Base-by-base conservation (phyloP, 2,888 invertebrate genomes). In the Amphipoea oculea region DNA sequence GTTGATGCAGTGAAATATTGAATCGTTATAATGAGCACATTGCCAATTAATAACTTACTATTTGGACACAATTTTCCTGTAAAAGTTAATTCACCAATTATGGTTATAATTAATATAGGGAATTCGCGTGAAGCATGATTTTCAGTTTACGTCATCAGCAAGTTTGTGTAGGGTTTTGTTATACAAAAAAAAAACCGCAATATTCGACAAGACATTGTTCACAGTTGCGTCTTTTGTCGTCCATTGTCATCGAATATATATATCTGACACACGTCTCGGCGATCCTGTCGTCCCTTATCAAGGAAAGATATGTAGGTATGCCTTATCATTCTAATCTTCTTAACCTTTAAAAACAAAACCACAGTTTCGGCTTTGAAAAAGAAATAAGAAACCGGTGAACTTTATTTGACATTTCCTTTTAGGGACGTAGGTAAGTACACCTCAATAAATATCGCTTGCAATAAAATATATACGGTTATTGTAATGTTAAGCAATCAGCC, bases 351-450 rank as follows among this genome's bases (percentile, higher is more conserved):
- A 67, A 72, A 63, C 51, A 80, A 75, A 79, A 75, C 72, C 74
- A 66, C 70, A 81, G 42, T 70, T 75, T 78, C 66, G 68, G 60
- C 78, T 81, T 81, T 78, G 63, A 82, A 79, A 68, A 66, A 78
- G 36, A 81, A 82, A 86, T 68, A 76, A 78, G 73, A 78, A 80
- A 80, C 29, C 68, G 29, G 17, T 84, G 82, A 86, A 86, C 79
- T 89, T 89, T 76, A 84, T 78, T 81, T 82, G 82, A 88, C 86
- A 86, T 88, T 89, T 89, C 88, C 84, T 89, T 79, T 72, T 77
- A 69, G 69, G 75, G 78, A 78, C 69, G 2, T 57, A 57, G 6
- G 62, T 14, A 29, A 6, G 7, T 36, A 63, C 54, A 74, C 82
- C 74, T 76, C 76, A 69, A 60, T 83, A 77, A 75, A 77, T 74